Conservation (phyloP, 2,113 vertebrate genomes). For the Salminus brasiliensis region DNA sequence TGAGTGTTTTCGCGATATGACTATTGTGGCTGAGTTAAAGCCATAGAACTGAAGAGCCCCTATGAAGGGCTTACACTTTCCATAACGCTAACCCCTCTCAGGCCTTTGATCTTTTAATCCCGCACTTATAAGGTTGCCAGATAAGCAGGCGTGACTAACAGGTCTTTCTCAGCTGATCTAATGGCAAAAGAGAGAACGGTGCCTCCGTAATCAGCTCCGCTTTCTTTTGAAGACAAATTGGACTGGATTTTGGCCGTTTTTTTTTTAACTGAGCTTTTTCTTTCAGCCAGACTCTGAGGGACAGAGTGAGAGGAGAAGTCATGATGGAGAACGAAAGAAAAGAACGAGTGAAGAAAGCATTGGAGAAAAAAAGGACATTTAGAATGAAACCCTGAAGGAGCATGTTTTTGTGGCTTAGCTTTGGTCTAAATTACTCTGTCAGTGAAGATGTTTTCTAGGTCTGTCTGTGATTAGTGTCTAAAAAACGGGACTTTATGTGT, state of each 20-base stretch:
- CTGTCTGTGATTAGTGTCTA: neutral
- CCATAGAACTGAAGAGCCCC: conserved; percentile 71
- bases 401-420: neutral
- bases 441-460: neutral
- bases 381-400: neutral
- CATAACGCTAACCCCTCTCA: conserved; percentile 89
- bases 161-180: conserved; percentile 86
- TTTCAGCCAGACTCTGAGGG: conserved; percentile 56
- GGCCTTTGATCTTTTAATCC: conserved; percentile 99
- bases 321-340: conserved; percentile 27
- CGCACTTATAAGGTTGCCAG: conserved; percentile 93
- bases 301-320: conserved; percentile 29
- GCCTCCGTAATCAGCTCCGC: conserved; percentile 84
- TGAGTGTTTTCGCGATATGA: conserved; percentile 69
- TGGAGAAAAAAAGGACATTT: neutral
- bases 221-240: conserved; percentile 82
- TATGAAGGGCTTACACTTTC: conserved; percentile 86
- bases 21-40: conserved; percentile 71
- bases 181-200: conserved; percentile 83
- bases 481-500: neutral
- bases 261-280: conserved; percentile 74
- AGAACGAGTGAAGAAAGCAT: conserved; percentile 6
- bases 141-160: conserved; percentile 93
- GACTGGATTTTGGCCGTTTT: conserved; percentile 75
- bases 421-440: neutral